phyloP scores from a whole-genome alignment of 1,140 invertebrate species.

The Laodelphax striatellus region DNA sequence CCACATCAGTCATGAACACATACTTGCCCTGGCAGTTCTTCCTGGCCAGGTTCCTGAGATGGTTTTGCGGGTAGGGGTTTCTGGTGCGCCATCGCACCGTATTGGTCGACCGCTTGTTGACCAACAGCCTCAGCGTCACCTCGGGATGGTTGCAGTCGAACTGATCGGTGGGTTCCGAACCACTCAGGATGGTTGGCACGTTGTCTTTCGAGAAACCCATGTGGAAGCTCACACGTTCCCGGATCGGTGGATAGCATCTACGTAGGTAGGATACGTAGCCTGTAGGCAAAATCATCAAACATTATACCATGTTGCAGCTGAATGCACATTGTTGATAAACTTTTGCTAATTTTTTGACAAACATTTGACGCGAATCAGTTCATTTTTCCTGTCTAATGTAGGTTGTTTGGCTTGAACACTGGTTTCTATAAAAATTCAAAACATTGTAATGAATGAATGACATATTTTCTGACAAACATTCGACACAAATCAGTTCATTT shows the following conservation, averaged over 20 bases:
- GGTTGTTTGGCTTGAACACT: no score
- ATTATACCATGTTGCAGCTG: no score
- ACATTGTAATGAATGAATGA: no score
- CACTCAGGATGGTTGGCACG: slow-evolving; percentile 31
- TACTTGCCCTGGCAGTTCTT: slow-evolving; percentile 69
- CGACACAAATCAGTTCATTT: no score
- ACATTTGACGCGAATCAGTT: no score
- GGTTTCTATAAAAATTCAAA: no score
- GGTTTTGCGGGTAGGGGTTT: slow-evolving; percentile 75
- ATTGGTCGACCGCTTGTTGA: slow-evolving; percentile 36
- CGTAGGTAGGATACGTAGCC: slow-evolving; percentile 61
- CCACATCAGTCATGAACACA: slow-evolving; percentile 74
- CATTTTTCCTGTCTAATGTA: no score
- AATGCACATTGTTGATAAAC: no score
- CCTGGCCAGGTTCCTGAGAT: slow-evolving; percentile 69
- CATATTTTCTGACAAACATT: no score
- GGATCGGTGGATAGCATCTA: slow-evolving; percentile 58
- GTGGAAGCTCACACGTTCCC: slow-evolving; percentile 57
- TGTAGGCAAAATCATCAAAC: slow-evolving; percentile 15
- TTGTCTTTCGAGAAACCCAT: slow-evolving; percentile 46
- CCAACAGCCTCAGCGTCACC: slow-evolving; percentile 39
- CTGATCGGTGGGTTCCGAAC: slow-evolving; percentile 30
- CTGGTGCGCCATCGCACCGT: slow-evolving; percentile 52
- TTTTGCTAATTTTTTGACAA: no score
- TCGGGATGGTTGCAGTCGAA: slow-evolving; percentile 53